Base-by-base conservation (phyloP, 2,888 invertebrate species). In the Melinaea marsaeus region DNA sequence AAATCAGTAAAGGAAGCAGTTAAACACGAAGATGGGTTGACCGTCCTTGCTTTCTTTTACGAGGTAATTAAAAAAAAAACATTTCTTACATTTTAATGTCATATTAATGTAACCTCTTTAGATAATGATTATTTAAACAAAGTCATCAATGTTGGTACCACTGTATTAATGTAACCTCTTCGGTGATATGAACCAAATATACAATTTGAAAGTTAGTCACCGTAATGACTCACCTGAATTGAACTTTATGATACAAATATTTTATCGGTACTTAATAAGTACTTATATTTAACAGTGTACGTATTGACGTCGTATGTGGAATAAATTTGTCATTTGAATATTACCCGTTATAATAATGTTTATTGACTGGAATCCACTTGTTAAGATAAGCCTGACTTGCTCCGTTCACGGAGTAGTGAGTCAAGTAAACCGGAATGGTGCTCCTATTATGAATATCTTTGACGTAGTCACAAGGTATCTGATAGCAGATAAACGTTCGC, bases 41-140 rank as follows among this genome's bases (percentile, higher is more conserved):
- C 94, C 0, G 96, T 97, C 0, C 85, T 97, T 42, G 95, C 95
- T 0, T 95, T 94, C 79, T 94, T 97, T 74, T 96, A 94, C 77
- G 92, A 95, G 90, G 95, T 96, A 87, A 80, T 65, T 55, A 58
- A 54, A 58, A 37, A 55, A 42, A 48, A 62, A 37, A 35, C 48
- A 57, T 32, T 55, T 62, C 55, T 54, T 61, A 61, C 65, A 66
- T 58, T 48, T 67, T 46, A 4, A 46, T 46, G 46, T 9, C 46
- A 46, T 9, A 3, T 1, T 46, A 13, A 11, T n/a, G n/a, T 46
- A 46, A 13, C 22, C 22, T 22, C 22, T 22, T 22, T 22, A 1
- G 22, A 22, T 22, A 22, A 22, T 22, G 22, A 22, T 22, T 22
- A 22, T 22, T 22, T 22, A 22, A 22, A 22, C 22, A 22, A 22